Base-by-base conservation (phyloP, 2,888 invertebrate genomes). In the Acleris literana region DNA sequence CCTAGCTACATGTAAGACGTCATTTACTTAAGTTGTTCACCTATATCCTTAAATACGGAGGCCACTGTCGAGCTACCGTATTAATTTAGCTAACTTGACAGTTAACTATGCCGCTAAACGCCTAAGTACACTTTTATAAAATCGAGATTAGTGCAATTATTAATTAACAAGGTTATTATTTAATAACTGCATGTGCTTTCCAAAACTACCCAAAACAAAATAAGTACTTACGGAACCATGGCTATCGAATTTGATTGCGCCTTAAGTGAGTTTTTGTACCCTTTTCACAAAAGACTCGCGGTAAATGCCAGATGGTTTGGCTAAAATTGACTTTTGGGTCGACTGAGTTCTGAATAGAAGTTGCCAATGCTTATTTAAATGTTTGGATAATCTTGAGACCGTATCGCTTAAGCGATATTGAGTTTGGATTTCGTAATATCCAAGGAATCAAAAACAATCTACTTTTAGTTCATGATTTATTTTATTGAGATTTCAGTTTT, bases 311-410 rank as follows among this genome's bases (percentile, higher is more conserved):
- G 64, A 48, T 54, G 54, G 60, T 54, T 52, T 48, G 25, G 43
- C 53, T 52, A 44, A 70, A 75, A 81, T 77, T 77, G 80, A 77
- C 75, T 81, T 76, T 72, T 53, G 58, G 64, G 64, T 62, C 54
- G 55, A 65, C 43, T 68, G 54, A 63, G 33, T 56, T 53, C 64
- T 68, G 57, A 68, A 61, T 68, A 58, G 64, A 68, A 64, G 61
- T 64, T 64, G 51, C 59, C 46, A 59, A 39, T 59, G 48, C 63
- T 64, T 64, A 64, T 64, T 64, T 64, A 58, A 58, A 64, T 64
- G 57, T 58, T 64, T 46, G 63, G 29, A 49, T 63, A 64, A 64
- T 64, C 57, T 58, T 17, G 63, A 56, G 43, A 56, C 56, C 25
- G 63, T 64, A 64, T 57, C 63, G 57, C 52, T 57, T 46, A 53